Evolutionary conservation across 2,797 vertebrate species (phyloP).

Genomic region (Lutjanus argentimaculatus): DNA sequence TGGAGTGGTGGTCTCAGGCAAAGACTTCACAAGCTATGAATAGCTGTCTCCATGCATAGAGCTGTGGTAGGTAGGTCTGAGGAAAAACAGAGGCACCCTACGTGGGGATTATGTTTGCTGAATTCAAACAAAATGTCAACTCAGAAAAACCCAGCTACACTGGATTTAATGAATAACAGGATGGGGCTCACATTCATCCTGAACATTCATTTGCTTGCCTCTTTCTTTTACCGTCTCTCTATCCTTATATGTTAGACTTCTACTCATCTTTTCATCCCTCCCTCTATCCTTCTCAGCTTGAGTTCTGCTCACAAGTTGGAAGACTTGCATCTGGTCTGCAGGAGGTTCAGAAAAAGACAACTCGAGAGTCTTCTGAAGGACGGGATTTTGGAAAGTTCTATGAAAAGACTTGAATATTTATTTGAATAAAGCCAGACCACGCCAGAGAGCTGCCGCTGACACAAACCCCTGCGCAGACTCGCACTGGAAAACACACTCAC

Average conservation of each 20-base stretch:
- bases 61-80: slow-evolving; percentile 51
- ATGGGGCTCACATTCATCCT: slow-evolving; percentile 6
- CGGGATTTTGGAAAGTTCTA: slow-evolving; percentile 40
- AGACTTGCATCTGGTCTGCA: slow-evolving; percentile 37
- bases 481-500: slow-evolving; percentile 13
- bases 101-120: slow-evolving; percentile 52
- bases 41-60: slow-evolving; percentile 29
- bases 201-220: slow-evolving; percentile 15
- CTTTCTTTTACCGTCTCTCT: slow-evolving; percentile 1
- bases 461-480: slow-evolving; percentile 7
- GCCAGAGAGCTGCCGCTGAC: slow-evolving; percentile 24
- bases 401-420: slow-evolving; percentile 51
- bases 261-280: slow-evolving; percentile 30
- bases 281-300: slow-evolving; percentile 42
- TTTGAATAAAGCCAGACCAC: too few species aligned
- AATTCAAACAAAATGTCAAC: slow-evolving; percentile 64
- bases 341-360: slow-evolving; percentile 51
- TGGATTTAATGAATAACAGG: slow-evolving; percentile 56
- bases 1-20: slow-evolving; percentile 40
- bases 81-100: slow-evolving; percentile 33
- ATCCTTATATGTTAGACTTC: not conserved
- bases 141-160: slow-evolving; percentile 38
- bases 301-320: slow-evolving; percentile 39
- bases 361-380: slow-evolving; percentile 26
- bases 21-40: slow-evolving; percentile 49